phyloP scores from a whole-genome alignment of 2,113 vertebrate species.

The Bothrops jararaca region DNA sequence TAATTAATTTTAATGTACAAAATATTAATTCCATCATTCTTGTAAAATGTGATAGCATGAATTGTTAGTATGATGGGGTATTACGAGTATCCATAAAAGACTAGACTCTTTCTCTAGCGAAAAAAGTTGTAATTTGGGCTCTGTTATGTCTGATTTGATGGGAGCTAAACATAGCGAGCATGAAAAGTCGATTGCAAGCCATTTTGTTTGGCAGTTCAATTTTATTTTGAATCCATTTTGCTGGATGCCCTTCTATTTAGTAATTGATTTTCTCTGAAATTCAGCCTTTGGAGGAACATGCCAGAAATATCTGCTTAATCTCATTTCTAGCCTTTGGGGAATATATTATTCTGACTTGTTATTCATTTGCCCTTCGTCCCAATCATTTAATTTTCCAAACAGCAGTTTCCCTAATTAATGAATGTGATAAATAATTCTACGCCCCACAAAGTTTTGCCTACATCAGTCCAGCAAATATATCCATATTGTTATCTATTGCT shows the following conservation, averaged over 20 bases:
- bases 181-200: neutral
- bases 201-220: conserved; percentile 11
- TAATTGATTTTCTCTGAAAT: neutral
- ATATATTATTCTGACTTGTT: neutral
- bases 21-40: neutral
- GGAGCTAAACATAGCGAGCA: neutral
- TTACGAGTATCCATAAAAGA: neutral
- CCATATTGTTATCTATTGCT: neutral
- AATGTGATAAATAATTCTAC: neutral
- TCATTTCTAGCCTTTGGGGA: neutral
- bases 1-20: neutral
- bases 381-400: neutral
- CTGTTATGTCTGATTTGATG: neutral
- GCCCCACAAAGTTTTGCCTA: neutral
- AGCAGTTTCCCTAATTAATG: neutral
- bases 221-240: conserved; percentile 1
- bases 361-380: neutral
- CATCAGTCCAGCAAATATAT: neutral
- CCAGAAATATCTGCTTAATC: neutral
- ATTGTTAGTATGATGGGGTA: neutral
- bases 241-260: neutral
- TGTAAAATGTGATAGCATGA: neutral
- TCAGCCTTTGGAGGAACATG: neutral
- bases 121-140: neutral
- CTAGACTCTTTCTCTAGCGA: neutral